Percentiles rank a stretch among this genome's conserved stretches.
Conservation (phyloP, 2,888 invertebrate species). For the Trissoscelio sp. region DNA sequence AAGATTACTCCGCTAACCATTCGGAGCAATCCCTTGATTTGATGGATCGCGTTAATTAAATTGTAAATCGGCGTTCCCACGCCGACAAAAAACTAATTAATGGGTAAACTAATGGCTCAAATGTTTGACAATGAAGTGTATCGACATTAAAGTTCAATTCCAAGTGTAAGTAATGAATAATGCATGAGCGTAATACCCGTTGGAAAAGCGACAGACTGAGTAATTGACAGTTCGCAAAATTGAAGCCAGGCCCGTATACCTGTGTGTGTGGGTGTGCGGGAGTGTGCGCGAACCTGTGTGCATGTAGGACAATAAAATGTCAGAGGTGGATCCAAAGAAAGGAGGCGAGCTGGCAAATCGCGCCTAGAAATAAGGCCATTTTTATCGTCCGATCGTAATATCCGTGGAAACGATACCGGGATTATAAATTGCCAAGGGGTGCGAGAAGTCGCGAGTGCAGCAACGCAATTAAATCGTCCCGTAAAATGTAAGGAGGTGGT, state of each 20-base stretch:
- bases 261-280: constrained; percentile 11
- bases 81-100: no score
- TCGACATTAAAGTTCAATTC: constrained; percentile 64
- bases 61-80: no score
- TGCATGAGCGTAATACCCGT: constrained; percentile 51
- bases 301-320: constrained; percentile 36
- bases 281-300: constrained; percentile 2
- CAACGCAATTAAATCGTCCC: constrained; percentile 28
- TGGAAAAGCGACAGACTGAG: constrained; percentile 59
- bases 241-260: constrained; percentile 15
- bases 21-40: no score
- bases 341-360: not conserved
- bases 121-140: constrained; percentile 51
- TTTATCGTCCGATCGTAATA: constrained; percentile 34
- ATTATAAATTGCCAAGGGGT: constrained; percentile 29
- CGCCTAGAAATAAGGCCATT: constrained; percentile 9
- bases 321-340: constrained; percentile 14
- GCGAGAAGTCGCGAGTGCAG: constrained; percentile 5
- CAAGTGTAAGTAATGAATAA: constrained; percentile 64
- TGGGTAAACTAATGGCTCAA: constrained; percentile 7
- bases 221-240: constrained; percentile 62
- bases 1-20: not conserved
- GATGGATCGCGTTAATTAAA: no score
- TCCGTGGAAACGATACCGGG: not conserved
- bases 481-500: constrained; percentile 31